These are phyloP conservation scores for Andrena chrysosceles DNA, from an alignment of 2,888 invertebrate genomes.

Conservation along the genomic window DNA sequence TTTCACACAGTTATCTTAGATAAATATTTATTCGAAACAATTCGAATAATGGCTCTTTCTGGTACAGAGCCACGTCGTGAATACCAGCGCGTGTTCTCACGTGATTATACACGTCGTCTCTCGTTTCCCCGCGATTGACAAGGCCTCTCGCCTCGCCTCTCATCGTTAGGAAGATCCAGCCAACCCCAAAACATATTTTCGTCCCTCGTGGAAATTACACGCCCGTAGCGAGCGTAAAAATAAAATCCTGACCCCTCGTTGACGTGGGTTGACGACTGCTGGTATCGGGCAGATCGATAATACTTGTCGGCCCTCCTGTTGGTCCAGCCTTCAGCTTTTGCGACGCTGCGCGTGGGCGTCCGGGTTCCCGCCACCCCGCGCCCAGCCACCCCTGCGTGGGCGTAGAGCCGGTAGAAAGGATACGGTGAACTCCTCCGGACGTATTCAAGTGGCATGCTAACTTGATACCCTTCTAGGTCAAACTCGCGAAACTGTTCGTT, in stretches of 20 bases:
- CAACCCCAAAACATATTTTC: conserved; percentile 9
- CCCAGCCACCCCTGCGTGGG: conserved; percentile 3
- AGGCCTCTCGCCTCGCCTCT: too few species aligned
- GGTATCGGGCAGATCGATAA: conserved; percentile 59
- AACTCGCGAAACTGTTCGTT: neutral
- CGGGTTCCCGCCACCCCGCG: conserved; percentile 21
- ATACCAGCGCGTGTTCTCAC: neutral
- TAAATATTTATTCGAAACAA: neutral
- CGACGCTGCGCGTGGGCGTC: conserved; percentile 55
- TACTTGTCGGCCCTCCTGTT: conserved; percentile 58
- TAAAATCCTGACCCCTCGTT: conserved; percentile 36
- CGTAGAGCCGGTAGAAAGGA: conserved; percentile 15
- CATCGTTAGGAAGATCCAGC: neutral
- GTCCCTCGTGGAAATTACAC: conserved; percentile 11
- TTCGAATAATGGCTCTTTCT: too few species aligned
- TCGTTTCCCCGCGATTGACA: neutral
- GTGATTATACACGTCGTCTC: neutral
- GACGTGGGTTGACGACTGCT: conserved; percentile 60
- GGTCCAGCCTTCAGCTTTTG: conserved; percentile 54
- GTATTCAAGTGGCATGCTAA: neutral
- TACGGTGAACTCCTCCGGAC: neutral
- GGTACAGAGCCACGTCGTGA: too few species aligned
- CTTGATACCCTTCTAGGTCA: neutral
- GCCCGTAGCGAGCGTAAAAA: conserved; percentile 30
- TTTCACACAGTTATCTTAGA: too few species aligned